Conservation (phyloP, 2,797 vertebrate genomes). For the Macroramphosus scolopax region DNA sequence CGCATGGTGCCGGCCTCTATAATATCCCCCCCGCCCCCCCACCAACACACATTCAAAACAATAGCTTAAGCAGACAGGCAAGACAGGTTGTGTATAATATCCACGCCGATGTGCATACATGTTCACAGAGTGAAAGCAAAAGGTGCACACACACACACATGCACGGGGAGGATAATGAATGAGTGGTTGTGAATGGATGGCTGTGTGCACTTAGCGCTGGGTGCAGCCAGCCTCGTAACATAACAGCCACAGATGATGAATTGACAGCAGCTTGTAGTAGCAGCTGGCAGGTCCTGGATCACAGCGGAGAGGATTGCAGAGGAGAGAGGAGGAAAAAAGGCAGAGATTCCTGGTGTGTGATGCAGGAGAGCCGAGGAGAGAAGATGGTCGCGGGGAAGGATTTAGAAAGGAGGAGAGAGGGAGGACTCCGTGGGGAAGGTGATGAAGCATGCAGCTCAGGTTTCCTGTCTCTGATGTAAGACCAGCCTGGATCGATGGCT, state of each 20-base stretch:
- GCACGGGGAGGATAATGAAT: slow-evolving; percentile 59
- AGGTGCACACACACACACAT: slow-evolving; percentile 38
- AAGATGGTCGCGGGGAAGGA: slow-evolving; percentile 41
- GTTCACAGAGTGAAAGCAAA: slow-evolving; percentile 51
- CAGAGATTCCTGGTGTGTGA: slow-evolving; percentile 6
- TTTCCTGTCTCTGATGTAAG: slow-evolving; percentile 81
- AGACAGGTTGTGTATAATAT: slow-evolving; percentile 59
- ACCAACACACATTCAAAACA: slow-evolving; percentile 54
- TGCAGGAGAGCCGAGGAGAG: slow-evolving; percentile 22
- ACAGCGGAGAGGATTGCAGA: slow-evolving; percentile 15
- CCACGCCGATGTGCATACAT: slow-evolving; percentile 50
- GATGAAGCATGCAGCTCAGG: slow-evolving; percentile 77
- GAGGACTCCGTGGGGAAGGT: slow-evolving; percentile 73
- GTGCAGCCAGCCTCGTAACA: slow-evolving; percentile 37
- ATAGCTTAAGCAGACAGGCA: slow-evolving; percentile 61
- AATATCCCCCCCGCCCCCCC: slow-evolving; percentile 38
- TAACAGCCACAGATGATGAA: slow-evolving; percentile 62
- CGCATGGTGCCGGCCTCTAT: slow-evolving; percentile 58
- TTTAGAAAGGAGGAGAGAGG: slow-evolving; percentile 48
- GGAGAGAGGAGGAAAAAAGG: slow-evolving; percentile 5
- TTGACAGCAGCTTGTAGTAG: slow-evolving; percentile 61
- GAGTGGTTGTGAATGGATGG: slow-evolving; percentile 73
- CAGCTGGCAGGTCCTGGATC: slow-evolving; percentile 45
- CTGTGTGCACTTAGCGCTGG: slow-evolving; percentile 70
- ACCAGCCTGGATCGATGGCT: slow-evolving; percentile 78